Evolutionary conservation across 2,113 vertebrate genomes (phyloP), one percentile per base, ranked within the genome.

Genomic region (Lipophrys pholis): DNA sequence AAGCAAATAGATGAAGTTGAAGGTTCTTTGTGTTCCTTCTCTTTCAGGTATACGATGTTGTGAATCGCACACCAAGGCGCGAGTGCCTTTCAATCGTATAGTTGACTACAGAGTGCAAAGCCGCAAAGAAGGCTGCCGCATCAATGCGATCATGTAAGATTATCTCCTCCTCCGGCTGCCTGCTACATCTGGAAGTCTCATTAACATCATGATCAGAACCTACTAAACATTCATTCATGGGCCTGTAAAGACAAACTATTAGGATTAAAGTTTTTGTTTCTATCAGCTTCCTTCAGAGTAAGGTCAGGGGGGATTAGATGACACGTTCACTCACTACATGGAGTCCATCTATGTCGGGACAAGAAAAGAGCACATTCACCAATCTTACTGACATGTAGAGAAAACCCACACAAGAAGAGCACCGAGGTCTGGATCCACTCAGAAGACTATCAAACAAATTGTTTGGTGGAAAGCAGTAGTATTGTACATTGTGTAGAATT

Each of bases 81-180:
- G 84, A 0, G 1, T 94, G 35, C 62, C 84, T 6, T 48, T 85
- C 39, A 11, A 49, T 0, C 7, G 14, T 0, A 90, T 95, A 39
- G 87, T 49, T 46, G 93, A 92, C 61, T 93, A 71, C 79, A 80
- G 70, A 5, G 83, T 86, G 55, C 93, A 94, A 82, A 81, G 52
- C 15, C 16, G 46, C 16, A 5, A 0, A 1, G 92, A 92, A 72
- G 78, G 88, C 60, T 94, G 94, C 17, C 80, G 80, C 68, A 91
- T 94, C 3, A 74, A 91, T 1, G 94, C 94, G 0, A 87, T 94
- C 85, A 91, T 95, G 94, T 95, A 90, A 94, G 94, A 77, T 17
- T 17, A 11, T 55, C 6, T 45, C 2, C 4, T 10, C 9, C 0
- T 30, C 12, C 15, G 46, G 8, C 8, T 35, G 1, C 16, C 9